Evolutionary conservation across 2,888 invertebrate genomes (phyloP).

Genomic region (Philaethria dido): DNA sequence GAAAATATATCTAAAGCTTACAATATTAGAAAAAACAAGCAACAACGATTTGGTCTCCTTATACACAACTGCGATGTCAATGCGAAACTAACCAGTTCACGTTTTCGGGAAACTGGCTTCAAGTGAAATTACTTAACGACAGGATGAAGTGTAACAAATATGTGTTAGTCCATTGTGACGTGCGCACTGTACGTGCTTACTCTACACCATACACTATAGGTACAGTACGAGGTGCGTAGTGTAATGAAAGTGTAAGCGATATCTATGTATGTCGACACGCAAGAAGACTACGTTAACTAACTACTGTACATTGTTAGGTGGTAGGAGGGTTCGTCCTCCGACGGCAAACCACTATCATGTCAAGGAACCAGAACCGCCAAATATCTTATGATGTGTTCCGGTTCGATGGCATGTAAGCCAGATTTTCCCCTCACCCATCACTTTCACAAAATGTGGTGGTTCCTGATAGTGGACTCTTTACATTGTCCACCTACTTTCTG

Average conservation of each 20-base stretch:
- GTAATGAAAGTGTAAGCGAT: constrained; percentile 10
- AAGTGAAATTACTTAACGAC: constrained; percentile 9
- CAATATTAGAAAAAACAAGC: background rate
- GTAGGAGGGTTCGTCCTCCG: too few relatives aligned
- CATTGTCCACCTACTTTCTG: too few relatives aligned
- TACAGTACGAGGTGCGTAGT: background rate
- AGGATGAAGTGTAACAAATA: background rate
- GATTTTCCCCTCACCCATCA: too few relatives aligned
- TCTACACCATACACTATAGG: too few relatives aligned
- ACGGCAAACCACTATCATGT: too few relatives aligned
- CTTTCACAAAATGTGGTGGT: too few relatives aligned
- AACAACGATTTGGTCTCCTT: background rate
- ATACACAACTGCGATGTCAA: background rate
- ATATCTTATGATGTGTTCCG: too few relatives aligned
- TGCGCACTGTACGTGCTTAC: background rate
- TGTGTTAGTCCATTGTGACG: background rate
- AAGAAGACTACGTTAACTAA: too few relatives aligned
- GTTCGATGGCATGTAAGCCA: too few relatives aligned
- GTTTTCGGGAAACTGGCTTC: constrained; percentile 8
- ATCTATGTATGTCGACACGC: background rate
- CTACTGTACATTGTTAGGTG: too few relatives aligned
- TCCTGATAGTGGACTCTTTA: too few relatives aligned
- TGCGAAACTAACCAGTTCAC: constrained; percentile 2
- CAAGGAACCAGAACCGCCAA: too few relatives aligned
- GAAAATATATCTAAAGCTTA: background rate